These are phyloP conservation scores for Promerops cafer DNA, from an alignment of 2,113 vertebrate genomes.

Conservation along the genomic window DNA sequence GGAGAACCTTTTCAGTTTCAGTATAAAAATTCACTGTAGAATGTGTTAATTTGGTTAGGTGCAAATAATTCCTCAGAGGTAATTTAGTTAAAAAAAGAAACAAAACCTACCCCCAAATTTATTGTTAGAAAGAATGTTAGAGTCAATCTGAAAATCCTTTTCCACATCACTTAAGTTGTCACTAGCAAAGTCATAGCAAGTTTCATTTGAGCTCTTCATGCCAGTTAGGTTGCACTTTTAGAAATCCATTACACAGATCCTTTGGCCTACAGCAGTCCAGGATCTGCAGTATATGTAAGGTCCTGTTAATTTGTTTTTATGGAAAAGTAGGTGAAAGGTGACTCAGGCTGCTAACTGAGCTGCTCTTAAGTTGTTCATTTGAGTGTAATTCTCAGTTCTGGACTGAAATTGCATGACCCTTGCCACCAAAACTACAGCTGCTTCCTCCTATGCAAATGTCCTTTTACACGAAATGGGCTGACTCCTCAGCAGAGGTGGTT, in stretches of 20 bases:
- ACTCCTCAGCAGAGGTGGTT: background rate
- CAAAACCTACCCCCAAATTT: too few relatives aligned
- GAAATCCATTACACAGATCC: background rate
- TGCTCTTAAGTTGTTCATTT: background rate
- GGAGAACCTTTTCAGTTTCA: background rate
- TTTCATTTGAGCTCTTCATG: background rate
- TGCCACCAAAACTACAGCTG: background rate
- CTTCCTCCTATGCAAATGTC: slow-evolving; percentile 18
- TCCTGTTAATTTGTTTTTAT: background rate
- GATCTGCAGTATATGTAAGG: background rate
- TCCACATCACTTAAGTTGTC: background rate
- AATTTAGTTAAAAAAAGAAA: background rate
- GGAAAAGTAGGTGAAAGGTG: background rate
- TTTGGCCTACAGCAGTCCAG: background rate
- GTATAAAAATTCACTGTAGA: background rate
- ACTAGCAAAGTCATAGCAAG: background rate
- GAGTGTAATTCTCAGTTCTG: background rate
- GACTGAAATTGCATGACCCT: background rate
- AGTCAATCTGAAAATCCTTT: background rate
- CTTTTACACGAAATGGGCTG: background rate
- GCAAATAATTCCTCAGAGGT: background rate
- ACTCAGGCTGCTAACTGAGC: background rate
- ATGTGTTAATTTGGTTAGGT: background rate
- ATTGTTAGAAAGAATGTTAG: background rate
- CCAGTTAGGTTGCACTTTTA: background rate